Conservation (phyloP, 2,888 invertebrate genomes). For the Masnerella sp. region DNA sequence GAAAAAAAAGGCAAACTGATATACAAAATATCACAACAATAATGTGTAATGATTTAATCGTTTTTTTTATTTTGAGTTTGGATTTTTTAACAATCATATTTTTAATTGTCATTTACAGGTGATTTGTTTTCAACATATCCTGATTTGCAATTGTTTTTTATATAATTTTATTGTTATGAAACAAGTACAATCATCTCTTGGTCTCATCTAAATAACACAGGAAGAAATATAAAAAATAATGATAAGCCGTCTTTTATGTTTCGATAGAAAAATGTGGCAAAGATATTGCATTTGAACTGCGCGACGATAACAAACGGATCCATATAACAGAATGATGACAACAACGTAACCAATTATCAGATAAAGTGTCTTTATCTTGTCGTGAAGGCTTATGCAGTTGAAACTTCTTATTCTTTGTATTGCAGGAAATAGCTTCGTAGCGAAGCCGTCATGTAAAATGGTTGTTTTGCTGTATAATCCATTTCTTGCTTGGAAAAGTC, state of each 20-base stretch:
- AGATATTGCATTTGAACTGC: slow-evolving; percentile 61
- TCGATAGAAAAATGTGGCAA: slow-evolving; percentile 30
- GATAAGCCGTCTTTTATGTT: slow-evolving; percentile 20
- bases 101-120: too few relatives aligned
- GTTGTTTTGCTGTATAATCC: slow-evolving; percentile 59
- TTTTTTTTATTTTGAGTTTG: too few relatives aligned
- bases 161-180: too few relatives aligned
- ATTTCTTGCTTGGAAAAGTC: slow-evolving; percentile 56
- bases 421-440: slow-evolving; percentile 37
- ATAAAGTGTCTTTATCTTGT: slow-evolving; percentile 70
- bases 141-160: too few relatives aligned
- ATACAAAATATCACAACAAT: too few relatives aligned
- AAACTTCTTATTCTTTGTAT: slow-evolving; percentile 52
- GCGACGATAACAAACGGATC: slow-evolving; percentile 64
- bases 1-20: too few relatives aligned
- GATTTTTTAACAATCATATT: too few relatives aligned
- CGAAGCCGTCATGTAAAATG: slow-evolving; percentile 55
- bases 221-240: slow-evolving; percentile 25
- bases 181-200: too few relatives aligned
- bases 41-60: too few relatives aligned
- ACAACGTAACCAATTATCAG: slow-evolving; percentile 71
- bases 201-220: slow-evolving; percentile 1
- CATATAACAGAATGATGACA: slow-evolving; percentile 65
- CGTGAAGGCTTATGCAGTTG: slow-evolving; percentile 34
- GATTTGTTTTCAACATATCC: too few relatives aligned